Base-by-base conservation (phyloP, 2,888 invertebrate genomes). In the Leucoma salicis region DNA sequence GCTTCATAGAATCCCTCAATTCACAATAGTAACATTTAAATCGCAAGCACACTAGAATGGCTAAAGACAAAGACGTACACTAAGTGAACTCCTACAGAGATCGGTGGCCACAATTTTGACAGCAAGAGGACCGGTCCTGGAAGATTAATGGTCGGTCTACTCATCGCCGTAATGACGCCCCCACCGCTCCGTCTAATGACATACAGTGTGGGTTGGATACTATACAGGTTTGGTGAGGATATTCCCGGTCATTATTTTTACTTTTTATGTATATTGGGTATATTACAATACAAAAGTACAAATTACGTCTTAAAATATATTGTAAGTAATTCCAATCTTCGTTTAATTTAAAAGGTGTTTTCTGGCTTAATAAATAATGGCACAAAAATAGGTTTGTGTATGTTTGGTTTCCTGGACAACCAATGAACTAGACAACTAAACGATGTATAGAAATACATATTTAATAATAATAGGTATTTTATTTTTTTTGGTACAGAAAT, bases 151-250 rank as follows among this genome's bases (percentile, higher is more conserved):
- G 79, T 71, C 54, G 76, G 57, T 74, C 83, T 84, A 81, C 88
- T 89, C 88, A 89, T 89, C 88, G 87, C 72, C 66, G 89, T 89
- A 89, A 89, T 88, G 88, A 89, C 84, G 82, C 82, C 78, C 83
- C 81, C 82, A 67, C 78, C 74, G 74, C 71, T 59, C 60, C 72
- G 63, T 84, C 87, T 89, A 89, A 89, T 89, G 88, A 89, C 87
- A 83, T 84, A 79, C 76, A 69, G 64, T 52, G 71, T 78, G 75
- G 77, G 79, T 78, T 81, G 70, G 46, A 49, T 47, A 41, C 41
- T 37, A 28, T 14, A 8, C 34, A 15, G 47, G 29, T 3, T 34
- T 36, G 7, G 15, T 3, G 18, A 18, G 4, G 35, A 11, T 11
- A 33, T 36, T 29, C 24, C 7, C 37, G 11, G 5, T 1, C 18